phyloP scores from a whole-genome alignment of 1,140 invertebrate species.

The Neodiprion pinetum region DNA sequence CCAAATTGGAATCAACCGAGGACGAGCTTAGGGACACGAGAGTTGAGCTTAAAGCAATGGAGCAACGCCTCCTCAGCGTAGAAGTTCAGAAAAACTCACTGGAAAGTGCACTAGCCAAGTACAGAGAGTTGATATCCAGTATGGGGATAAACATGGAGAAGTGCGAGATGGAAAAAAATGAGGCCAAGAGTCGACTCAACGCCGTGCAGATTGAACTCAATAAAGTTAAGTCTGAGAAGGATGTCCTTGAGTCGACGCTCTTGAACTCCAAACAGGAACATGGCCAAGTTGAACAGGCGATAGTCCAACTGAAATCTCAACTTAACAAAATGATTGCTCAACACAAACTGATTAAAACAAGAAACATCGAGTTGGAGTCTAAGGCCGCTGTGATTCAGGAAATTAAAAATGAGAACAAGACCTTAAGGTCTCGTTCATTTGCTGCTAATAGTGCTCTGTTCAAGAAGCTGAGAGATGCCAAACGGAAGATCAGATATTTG shows the following conservation, averaged over 20 bases:
- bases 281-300: constrained; percentile 46
- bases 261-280: constrained; percentile 45
- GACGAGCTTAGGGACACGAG: constrained; percentile 34
- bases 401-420: constrained; percentile 42
- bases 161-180: constrained; percentile 35
- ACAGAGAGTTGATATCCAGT: constrained; percentile 31
- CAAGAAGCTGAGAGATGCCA: constrained; percentile 41
- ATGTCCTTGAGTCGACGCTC: constrained; percentile 37
- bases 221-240: constrained; percentile 41
- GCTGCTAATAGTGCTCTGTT: constrained; percentile 39
- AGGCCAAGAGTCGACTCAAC: constrained; percentile 27
- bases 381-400: constrained; percentile 43
- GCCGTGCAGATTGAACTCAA: constrained; percentile 31
- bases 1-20: constrained; percentile 36
- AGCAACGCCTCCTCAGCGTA: constrained; percentile 33
- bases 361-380: constrained; percentile 44
- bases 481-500: constrained; percentile 31
- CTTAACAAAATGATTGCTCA: constrained; percentile 48
- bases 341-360: constrained; percentile 47
- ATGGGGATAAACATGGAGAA: constrained; percentile 36
- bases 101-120: constrained; percentile 34
- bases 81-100: constrained; percentile 34
- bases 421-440: constrained; percentile 38
- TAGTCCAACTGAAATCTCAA: constrained; percentile 43
- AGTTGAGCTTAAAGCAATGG: constrained; percentile 32